These are phyloP conservation scores for Stichodactyla mertensii DNA, from an alignment of 64 coral and sea anemone genomes.

Conservation along the genomic window DNA sequence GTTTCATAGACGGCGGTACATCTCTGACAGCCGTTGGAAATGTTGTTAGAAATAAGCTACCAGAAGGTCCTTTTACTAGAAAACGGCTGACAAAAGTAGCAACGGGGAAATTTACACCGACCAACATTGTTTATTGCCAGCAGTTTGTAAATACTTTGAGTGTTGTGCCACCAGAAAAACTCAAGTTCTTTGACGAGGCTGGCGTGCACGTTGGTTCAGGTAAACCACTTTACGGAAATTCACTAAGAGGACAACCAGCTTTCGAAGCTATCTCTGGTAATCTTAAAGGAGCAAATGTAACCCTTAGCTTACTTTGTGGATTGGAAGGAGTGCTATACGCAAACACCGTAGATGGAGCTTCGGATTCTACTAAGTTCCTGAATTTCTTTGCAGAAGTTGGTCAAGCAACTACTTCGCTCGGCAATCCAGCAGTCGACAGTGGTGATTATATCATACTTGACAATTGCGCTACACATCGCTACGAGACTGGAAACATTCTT, in stretches of 20 bases:
- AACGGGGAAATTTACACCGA: not conserved
- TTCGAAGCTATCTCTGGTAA: not conserved
- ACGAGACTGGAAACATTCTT: not conserved
- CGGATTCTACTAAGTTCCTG: not conserved
- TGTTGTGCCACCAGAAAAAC: not conserved
- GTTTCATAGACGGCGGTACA: constrained; percentile 25
- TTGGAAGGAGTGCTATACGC: constrained; percentile 21
- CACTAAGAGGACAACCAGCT: not conserved
- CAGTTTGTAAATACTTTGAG: not conserved
- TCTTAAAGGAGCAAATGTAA: constrained; percentile 9
- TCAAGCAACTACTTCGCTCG: not conserved
- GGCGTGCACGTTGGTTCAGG: not conserved
- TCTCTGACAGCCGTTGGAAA: constrained; percentile 32
- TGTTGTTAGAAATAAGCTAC: constrained; percentile 24
- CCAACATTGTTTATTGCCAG: not conserved
- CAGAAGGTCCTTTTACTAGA: constrained; percentile 34
- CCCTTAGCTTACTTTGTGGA: constrained; percentile 8
- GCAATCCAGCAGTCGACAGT: not conserved
- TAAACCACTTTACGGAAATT: not conserved
- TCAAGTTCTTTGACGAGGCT: constrained; percentile 26
- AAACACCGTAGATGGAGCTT: constrained; percentile 25
- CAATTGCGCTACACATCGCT: constrained; percentile 3
- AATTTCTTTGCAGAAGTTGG: constrained; percentile 11
- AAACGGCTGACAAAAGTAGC: constrained; percentile 35
- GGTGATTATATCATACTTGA: constrained; percentile 16